A percentile compares a stretch with the other conserved stretches of the same genome.
Conservation (phyloP, 2,113 vertebrate species). For the Parus major region DNA sequence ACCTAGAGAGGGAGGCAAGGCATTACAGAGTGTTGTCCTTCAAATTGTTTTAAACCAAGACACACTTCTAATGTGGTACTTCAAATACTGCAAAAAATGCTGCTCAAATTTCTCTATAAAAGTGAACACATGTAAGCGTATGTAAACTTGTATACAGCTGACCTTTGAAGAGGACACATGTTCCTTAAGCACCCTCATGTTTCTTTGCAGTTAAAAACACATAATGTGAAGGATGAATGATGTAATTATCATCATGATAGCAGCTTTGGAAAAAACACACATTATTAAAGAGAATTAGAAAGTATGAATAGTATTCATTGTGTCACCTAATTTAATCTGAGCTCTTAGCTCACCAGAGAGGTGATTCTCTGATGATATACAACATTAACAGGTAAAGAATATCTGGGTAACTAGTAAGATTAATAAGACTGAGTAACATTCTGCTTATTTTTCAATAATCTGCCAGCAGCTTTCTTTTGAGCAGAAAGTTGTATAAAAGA, state of each 20-base stretch:
- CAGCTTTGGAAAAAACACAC: background rate
- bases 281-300: background rate
- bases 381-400: background rate
- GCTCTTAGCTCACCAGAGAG: background rate
- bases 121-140: background rate
- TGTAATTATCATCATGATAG: background rate
- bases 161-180: background rate
- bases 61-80: background rate
- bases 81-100: conserved; percentile 39
- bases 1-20: background rate
- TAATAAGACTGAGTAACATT: background rate
- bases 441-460: background rate
- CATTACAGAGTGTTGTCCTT: background rate
- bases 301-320: background rate
- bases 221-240: background rate
- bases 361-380: background rate
- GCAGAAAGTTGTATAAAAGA: background rate
- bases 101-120: conserved; percentile 20
- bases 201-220: conserved; percentile 14
- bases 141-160: background rate
- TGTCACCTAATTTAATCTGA: background rate
- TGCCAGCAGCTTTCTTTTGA: background rate
- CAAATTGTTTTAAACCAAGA: background rate
- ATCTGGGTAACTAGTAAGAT: background rate
- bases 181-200: background rate